phyloP scores from a whole-genome alignment of 23 tunicate genomes.

The Oikopleura dioica region DNA sequence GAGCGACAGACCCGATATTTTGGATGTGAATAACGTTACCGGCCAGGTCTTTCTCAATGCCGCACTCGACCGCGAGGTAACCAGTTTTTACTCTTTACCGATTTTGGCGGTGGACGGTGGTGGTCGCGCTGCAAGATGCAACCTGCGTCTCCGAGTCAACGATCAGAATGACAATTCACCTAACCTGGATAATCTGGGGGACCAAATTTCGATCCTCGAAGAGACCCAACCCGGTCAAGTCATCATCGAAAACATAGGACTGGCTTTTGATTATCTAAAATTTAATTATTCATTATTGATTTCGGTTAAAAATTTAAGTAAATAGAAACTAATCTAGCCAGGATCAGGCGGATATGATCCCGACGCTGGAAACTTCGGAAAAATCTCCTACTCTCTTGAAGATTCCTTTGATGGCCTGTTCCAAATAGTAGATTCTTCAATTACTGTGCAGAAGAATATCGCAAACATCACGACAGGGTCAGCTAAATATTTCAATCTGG shows the following conservation, averaged over 20 bases:
- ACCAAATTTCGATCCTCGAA: too few relatives aligned
- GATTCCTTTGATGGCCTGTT: not conserved
- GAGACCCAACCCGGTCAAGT: too few relatives aligned
- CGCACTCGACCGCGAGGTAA: not conserved
- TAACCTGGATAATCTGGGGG: not conserved
- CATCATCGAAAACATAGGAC: too few relatives aligned
- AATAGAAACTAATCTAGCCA: too few relatives aligned
- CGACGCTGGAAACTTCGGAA: not conserved
- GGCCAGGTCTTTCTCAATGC: not conserved
- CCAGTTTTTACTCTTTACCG: not conserved
- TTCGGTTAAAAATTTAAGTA: too few relatives aligned
- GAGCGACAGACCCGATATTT: not conserved
- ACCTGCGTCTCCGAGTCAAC: not conserved
- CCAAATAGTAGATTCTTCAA: not conserved
- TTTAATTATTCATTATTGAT: too few relatives aligned
- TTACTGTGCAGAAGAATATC: not conserved
- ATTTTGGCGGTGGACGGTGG: not conserved
- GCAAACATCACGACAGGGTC: not conserved
- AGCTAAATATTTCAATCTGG: not conserved
- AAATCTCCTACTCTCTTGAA: not conserved
- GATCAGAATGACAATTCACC: not conserved
- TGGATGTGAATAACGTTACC: not conserved
- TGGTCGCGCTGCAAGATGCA: not conserved
- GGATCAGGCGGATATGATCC: not conserved
- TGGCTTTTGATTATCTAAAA: too few relatives aligned